Percentiles rank a stretch among this genome's conserved stretches.
phyloP scores from a whole-genome alignment of 2,113 vertebrate genomes.

The Phrynosoma blainvillii region DNA sequence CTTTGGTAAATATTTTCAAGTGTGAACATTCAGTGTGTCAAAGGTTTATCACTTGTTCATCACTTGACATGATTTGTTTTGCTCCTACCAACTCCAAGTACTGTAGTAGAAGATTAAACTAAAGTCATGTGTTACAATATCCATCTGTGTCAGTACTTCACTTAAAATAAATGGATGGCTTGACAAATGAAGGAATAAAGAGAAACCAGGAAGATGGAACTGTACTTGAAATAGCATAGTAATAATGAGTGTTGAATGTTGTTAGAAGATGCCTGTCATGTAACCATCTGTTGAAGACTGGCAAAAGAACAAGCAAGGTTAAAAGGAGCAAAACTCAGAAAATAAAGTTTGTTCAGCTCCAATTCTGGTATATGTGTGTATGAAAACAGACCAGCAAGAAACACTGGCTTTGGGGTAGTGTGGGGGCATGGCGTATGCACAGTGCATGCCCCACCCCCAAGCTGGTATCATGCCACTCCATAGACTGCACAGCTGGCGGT shows the following conservation, averaged over 20 bases:
- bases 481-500: too few relatives aligned
- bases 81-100: constrained; percentile 33
- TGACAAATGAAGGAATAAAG: constrained; percentile 57
- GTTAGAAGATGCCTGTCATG: constrained; percentile 57
- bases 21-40: constrained; percentile 49
- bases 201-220: constrained; percentile 56
- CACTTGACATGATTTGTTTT: constrained; percentile 41
- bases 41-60: constrained; percentile 66
- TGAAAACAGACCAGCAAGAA: background rate
- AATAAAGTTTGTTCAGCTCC: constrained; percentile 48
- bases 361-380: background rate
- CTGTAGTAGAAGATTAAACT: constrained; percentile 58
- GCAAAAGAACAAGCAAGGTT: constrained; percentile 64
- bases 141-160: constrained; percentile 55
- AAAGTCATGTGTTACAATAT: constrained; percentile 43
- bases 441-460: too few relatives aligned
- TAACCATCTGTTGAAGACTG: constrained; percentile 68
- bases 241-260: constrained; percentile 67
- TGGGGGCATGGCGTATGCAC: too few relatives aligned
- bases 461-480: too few relatives aligned
- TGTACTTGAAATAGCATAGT: constrained; percentile 62
- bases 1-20: background rate
- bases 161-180: constrained; percentile 53
- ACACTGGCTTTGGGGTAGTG: too few relatives aligned
- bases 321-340: constrained; percentile 52